Evolutionary conservation across 1,140 invertebrate species (phyloP), one percentile per base, ranked within the genome.

Genomic region (Euwallacea similis): DNA sequence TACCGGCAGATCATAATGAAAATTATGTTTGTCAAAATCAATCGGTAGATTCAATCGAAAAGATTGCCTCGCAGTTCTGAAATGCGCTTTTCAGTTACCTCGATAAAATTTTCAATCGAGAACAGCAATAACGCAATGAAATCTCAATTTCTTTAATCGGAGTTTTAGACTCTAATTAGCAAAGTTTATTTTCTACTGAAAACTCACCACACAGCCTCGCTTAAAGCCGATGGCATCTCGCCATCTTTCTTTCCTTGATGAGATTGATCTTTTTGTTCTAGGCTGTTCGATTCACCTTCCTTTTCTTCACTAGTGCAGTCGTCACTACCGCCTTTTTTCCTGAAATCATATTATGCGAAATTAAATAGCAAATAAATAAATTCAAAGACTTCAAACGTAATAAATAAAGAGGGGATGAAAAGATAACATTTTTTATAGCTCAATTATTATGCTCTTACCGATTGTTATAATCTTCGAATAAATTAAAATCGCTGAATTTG

Each of bases 21-120:
- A 79, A 79, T 79, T 74, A 71, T 78, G 75, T 76, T 78, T 76
- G 75, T 76, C 73, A 73, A 75, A 77, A 75, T 74, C 67, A 69
- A 69, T 69, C 66, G 70, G 67, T 42, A 62, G 58, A 69, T 69
- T 15, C 67, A 69, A 69, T 69, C 44, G 59, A 55, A 69, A 69
- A 69, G 67, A 69, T 69, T 69, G 58, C 58, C 47, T 42, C 56
- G 47, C n/a, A 55, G 41, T 43, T 69, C 62, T 69, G 62, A 69
- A 69, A 69, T 69, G 46, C 59, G 59, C 58, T 62, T 59, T 69
- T 69, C 56, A 42, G 56, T 50, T 44, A 15, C 44, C 21, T 53
- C n/a, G 58, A 53, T 62, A 41, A 55, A 69, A 62, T 62, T 62
- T 58, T 16, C n/a, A 54, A 62, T n/a, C 44, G 7, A 54, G 62